These are phyloP conservation scores for Ptilonorhynchus violaceus DNA, from an alignment of 2,113 vertebrate genomes.

Conservation along the genomic window DNA sequence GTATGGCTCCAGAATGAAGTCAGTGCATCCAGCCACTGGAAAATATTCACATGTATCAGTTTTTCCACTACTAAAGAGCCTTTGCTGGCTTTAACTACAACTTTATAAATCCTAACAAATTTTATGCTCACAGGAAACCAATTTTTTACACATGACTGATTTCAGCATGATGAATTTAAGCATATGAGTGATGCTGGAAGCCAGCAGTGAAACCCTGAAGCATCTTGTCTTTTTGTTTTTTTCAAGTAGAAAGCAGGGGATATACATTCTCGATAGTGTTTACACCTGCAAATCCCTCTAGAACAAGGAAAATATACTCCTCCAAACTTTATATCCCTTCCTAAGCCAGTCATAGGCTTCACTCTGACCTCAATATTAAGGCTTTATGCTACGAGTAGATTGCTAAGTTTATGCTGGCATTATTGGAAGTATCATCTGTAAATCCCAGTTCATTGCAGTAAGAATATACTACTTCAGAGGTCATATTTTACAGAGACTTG, in stretches of 20 bases:
- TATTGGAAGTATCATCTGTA: slow-evolving; percentile 25
- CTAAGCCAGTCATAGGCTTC: neutral
- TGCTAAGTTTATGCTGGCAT: neutral
- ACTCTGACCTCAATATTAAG: neutral
- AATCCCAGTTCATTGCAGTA: slow-evolving; percentile 3
- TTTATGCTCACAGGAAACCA: neutral
- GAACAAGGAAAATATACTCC: neutral
- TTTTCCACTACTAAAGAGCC: neutral
- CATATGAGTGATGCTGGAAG: neutral
- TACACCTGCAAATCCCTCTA: neutral
- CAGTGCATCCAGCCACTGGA: neutral
- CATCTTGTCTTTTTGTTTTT: neutral
- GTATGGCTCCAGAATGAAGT: neutral
- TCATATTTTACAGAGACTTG: neutral
- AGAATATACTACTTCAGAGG: slow-evolving; percentile 10
- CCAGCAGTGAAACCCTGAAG: neutral
- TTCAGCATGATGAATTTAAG: neutral
- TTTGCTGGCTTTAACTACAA: neutral
- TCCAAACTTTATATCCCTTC: slow-evolving; percentile 23
- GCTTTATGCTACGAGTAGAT: neutral
- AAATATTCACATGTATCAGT: neutral
- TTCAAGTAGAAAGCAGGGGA: neutral
- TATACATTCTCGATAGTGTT: neutral
- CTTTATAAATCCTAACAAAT: neutral
- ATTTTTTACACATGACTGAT: neutral